These are phyloP conservation scores for Druon quercuslanigerum DNA, from an alignment of 1,140 invertebrate species.

Conservation along the genomic window DNA sequence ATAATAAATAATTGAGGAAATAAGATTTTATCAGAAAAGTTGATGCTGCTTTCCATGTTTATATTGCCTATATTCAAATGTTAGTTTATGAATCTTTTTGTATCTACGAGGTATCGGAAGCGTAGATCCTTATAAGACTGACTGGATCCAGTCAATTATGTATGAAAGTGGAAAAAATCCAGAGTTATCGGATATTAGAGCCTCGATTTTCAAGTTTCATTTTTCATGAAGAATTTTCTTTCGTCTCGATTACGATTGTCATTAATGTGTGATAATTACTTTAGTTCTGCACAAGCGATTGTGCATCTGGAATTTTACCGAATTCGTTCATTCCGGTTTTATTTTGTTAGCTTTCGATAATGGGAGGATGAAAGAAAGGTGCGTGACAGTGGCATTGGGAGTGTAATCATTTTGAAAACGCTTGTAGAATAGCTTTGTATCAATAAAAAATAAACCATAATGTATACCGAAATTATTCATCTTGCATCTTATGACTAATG, in stretches of 20 bases:
- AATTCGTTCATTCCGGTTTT: constrained; percentile 30
- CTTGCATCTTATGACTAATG: neutral
- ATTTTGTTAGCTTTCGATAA: constrained; percentile 13
- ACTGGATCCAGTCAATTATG: constrained; percentile 45
- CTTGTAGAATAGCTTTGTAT: constrained; percentile 28
- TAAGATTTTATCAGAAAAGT: constrained; percentile 34
- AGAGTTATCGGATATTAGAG: constrained; percentile 32
- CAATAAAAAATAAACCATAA: constrained; percentile 26
- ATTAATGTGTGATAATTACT: constrained; percentile 18
- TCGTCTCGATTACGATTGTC: neutral
- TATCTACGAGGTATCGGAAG: constrained; percentile 29
- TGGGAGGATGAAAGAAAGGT: constrained; percentile 1
- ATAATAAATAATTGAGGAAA: constrained; percentile 43
- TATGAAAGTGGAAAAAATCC: constrained; percentile 39
- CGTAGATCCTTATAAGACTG: constrained; percentile 41
- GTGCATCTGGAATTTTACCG: neutral
- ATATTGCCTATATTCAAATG: constrained; percentile 40
- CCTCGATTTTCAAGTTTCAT: constrained; percentile 35
- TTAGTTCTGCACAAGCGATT: neutral
- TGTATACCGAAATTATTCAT: constrained; percentile 15
- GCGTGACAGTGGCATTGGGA: constrained; percentile 11
- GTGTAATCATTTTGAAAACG: constrained; percentile 29
- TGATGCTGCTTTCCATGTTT: constrained; percentile 32
- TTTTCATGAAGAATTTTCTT: neutral
- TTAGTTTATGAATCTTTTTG: constrained; percentile 41